phyloP scores from a whole-genome alignment of 1,140 invertebrate species.

The Phocides pigmalion region DNA sequence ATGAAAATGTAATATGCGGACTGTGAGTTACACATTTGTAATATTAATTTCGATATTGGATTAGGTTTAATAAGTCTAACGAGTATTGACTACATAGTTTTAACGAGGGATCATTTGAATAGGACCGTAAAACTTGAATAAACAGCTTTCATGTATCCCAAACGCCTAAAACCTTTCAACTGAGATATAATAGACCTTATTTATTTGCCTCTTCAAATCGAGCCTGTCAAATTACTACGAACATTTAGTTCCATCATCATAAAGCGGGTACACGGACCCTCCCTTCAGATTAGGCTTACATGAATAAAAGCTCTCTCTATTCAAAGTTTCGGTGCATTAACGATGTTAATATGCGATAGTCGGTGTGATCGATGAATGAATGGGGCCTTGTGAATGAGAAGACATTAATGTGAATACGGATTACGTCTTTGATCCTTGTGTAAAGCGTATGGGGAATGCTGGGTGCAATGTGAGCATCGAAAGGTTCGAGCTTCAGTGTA shows the following conservation, averaged over 20 bases:
- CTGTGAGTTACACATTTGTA: no score
- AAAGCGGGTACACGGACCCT: constrained; percentile 30
- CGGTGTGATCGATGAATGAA: constrained; percentile 57
- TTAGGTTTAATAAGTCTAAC: no score
- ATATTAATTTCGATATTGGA: no score
- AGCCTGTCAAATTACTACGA: constrained; percentile 6
- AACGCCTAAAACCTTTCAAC: background rate
- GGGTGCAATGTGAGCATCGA: background rate
- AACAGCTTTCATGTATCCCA: no score
- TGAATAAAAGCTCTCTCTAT: constrained; percentile 54
- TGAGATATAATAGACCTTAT: background rate
- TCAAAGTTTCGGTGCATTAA: constrained; percentile 54
- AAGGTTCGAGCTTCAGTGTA: background rate
- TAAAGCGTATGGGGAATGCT: background rate
- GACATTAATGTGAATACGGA: constrained; percentile 41
- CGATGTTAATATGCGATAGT: constrained; percentile 65
- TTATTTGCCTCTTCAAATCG: background rate
- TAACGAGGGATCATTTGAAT: no score
- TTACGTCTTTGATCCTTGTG: constrained; percentile 22
- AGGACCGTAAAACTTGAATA: no score
- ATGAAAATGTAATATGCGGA: no score
- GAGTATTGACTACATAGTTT: no score
- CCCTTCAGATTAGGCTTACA: constrained; percentile 31
- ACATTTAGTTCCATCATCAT: constrained; percentile 5
- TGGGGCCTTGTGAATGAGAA: constrained; percentile 30